phyloP scores from a whole-genome alignment of 1,140 invertebrate species.

The Trichonephila clavipes region DNA sequence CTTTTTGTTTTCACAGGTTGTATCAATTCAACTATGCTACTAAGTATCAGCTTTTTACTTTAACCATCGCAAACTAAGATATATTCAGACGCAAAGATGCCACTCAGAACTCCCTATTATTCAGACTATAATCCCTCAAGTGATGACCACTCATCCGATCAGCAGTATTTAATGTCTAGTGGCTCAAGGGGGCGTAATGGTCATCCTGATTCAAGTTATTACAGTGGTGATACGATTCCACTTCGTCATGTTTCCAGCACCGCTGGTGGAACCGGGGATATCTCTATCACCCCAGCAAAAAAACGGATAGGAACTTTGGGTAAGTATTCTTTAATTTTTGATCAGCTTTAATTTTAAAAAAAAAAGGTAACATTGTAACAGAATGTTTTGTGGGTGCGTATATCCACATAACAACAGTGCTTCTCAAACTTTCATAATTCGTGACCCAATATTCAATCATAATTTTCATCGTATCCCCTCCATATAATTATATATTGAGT shows the following conservation, averaged over 20 bases:
- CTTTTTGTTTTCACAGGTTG: background rate
- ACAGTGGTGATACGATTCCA: conserved; percentile 55
- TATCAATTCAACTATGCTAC: background rate
- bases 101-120: conserved; percentile 52
- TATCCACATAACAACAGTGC: too few species aligned
- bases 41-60: background rate
- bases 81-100: background rate
- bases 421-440: too few species aligned
- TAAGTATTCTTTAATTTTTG: background rate
- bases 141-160: conserved; percentile 21
- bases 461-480: too few species aligned
- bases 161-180: conserved; percentile 36
- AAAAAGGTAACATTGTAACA: too few species aligned
- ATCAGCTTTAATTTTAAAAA: too few species aligned
- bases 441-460: too few species aligned
- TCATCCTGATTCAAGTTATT: background rate
- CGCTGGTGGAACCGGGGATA: conserved; percentile 7
- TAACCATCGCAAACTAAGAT: background rate
- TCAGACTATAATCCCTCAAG: conserved; percentile 52
- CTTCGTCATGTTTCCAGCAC: conserved; percentile 45
- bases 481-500: too few species aligned
- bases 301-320: conserved; percentile 61
- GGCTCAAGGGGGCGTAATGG: background rate
- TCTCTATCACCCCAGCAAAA: background rate
- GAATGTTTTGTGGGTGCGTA: too few species aligned